phyloP scores from a whole-genome alignment of 2,113 vertebrate genomes.

The Serinus canaria region DNA sequence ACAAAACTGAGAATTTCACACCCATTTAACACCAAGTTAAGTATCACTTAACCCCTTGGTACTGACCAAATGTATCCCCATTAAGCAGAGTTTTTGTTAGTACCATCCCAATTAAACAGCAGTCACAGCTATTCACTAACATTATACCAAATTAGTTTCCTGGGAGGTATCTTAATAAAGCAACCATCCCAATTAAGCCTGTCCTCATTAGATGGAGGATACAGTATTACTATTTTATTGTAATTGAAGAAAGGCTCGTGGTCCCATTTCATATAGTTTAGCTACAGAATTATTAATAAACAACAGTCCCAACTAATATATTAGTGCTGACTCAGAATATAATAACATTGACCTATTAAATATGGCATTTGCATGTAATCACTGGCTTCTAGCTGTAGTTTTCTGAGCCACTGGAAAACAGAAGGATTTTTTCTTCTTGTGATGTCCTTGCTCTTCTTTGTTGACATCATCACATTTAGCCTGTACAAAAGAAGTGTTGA shows the following conservation, averaged over 20 bases:
- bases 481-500: constrained; percentile 4
- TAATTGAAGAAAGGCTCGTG: constrained; percentile 33
- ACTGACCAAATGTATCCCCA: constrained; percentile 56
- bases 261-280: constrained; percentile 43
- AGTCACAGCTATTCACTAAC: constrained; percentile 71
- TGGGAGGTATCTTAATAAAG: constrained; percentile 75
- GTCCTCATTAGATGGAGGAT: constrained; percentile 71
- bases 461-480: constrained; percentile 44
- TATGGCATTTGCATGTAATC: constrained; percentile 40
- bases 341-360: constrained; percentile 60
- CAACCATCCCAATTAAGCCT: constrained; percentile 71
- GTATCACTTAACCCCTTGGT: constrained; percentile 60
- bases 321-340: constrained; percentile 64
- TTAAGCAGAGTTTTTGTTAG: constrained; percentile 65
- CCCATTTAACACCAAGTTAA: constrained; percentile 61
- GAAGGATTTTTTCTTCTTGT: constrained; percentile 61
- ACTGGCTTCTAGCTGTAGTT: constrained; percentile 16
- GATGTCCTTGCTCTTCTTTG: constrained; percentile 54
- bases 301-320: constrained; percentile 35
- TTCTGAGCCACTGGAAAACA: background rate
- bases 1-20: constrained; percentile 56
- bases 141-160: constrained; percentile 71
- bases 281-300: constrained; percentile 31
- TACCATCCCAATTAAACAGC: constrained; percentile 68
- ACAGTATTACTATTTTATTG: constrained; percentile 69